phyloP scores from a whole-genome alignment of 2,888 invertebrate genomes.

The Drosophila nigricruria region DNA sequence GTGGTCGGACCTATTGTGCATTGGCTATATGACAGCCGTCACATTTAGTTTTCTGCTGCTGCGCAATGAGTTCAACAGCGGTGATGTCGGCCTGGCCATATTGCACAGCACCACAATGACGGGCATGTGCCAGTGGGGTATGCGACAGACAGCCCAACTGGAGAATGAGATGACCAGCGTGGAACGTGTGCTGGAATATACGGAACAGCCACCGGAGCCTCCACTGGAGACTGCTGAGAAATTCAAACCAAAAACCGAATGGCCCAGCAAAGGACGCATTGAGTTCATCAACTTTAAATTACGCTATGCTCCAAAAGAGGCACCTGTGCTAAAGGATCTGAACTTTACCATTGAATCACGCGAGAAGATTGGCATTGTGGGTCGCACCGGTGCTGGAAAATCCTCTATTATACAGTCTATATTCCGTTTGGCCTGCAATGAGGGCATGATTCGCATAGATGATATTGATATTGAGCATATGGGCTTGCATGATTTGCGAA shows the following conservation, averaged over 20 bases:
- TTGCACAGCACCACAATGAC: slow-evolving; percentile 90
- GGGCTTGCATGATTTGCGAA: slow-evolving; percentile 91
- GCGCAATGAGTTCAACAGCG: slow-evolving; percentile 85
- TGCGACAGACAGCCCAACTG: slow-evolving; percentile 94
- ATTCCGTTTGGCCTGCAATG: slow-evolving; percentile 92
- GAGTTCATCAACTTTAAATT: slow-evolving; percentile 89
- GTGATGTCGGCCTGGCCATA: slow-evolving; percentile 90
- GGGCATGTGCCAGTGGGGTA: slow-evolving; percentile 93
- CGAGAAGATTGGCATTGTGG: slow-evolving; percentile 93
- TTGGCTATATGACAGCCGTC: slow-evolving; percentile 93
- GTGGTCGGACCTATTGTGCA: slow-evolving; percentile 95
- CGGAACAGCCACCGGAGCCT: slow-evolving; percentile 88
- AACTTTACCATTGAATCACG: slow-evolving; percentile 87
- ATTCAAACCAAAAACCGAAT: slow-evolving; percentile 86
- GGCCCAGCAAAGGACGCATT: slow-evolving; percentile 90
- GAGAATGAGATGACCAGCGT: slow-evolving; percentile 94
- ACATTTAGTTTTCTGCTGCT: slow-evolving; percentile 93
- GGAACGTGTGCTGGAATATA: slow-evolving; percentile 93
- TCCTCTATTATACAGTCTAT: slow-evolving; percentile 93
- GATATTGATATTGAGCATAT: slow-evolving; percentile 89
- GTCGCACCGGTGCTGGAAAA: slow-evolving; percentile 95
- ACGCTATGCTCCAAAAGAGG: slow-evolving; percentile 89
- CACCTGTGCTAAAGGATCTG: slow-evolving; percentile 90
- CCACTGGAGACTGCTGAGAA: slow-evolving; percentile 86
- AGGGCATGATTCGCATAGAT: slow-evolving; percentile 92